Evolutionary conservation across 2,113 vertebrate species (phyloP).

Genomic region (Zosterops lateralis): DNA sequence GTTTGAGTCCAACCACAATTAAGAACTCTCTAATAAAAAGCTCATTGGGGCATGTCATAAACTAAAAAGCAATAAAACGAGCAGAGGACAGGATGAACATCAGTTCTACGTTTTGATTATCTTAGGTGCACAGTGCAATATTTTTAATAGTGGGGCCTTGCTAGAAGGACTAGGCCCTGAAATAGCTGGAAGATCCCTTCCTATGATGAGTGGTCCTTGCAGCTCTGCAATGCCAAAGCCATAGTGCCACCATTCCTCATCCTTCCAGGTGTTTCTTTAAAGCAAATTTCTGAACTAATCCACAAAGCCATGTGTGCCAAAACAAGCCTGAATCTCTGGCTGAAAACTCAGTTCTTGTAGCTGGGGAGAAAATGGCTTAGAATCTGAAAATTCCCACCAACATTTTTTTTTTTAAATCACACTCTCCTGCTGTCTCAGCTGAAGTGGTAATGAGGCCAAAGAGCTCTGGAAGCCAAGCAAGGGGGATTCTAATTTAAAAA

Average conservation of each 20-base stretch:
- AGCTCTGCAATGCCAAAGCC: not conserved
- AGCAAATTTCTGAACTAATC: not conserved
- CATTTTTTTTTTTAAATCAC: not conserved
- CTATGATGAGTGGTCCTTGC: not conserved
- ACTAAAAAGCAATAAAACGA: conserved; percentile 16
- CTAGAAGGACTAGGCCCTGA: not conserved
- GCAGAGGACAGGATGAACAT: not conserved
- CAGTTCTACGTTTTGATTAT: not conserved
- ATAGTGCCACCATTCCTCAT: not conserved
- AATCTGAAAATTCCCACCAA: conserved; percentile 1
- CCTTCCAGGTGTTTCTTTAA: not conserved
- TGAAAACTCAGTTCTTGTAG: not conserved
- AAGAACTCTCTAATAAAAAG: conserved; percentile 33
- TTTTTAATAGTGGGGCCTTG: not conserved
- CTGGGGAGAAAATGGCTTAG: not conserved
- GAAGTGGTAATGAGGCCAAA: not conserved
- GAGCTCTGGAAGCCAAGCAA: not conserved
- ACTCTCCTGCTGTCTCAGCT: not conserved
- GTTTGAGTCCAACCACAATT: not conserved
- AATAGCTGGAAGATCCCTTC: not conserved
- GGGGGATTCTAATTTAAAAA: not conserved
- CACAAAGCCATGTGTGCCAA: not conserved
- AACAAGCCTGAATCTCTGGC: not conserved
- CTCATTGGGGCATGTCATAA: conserved; percentile 22
- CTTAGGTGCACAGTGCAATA: not conserved